Evolutionary conservation across 2,113 vertebrate genomes (phyloP), one percentile per base, ranked within the genome.

Genomic region (Rhinopomastus cyanomelas): DNA sequence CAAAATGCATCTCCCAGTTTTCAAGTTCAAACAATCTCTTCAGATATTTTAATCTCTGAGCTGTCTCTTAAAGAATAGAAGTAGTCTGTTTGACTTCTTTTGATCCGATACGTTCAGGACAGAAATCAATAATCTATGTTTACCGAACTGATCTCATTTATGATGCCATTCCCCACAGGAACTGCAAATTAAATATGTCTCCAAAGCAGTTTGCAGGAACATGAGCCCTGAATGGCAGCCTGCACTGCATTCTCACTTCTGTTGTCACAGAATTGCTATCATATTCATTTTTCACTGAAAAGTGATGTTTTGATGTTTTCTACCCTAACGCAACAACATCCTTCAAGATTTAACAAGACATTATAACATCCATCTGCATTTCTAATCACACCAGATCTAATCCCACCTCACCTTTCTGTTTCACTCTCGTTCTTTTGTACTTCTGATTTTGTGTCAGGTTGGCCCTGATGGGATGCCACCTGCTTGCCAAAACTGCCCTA

Each of bases 301-400:
- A n/a, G n/a, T n/a, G 12, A 0, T 30, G 32, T 29, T 60, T 42
- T 3, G 0, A 21, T n/a, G 7, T 9, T 66, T 72, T 67, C 3
- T 49, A 60, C 23, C 25, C 25, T 19, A 85, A 53, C 21, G 9
- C 10, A 29, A 20, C 48, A 32, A 37, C 6, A 44, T 52, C 61
- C 27, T 61, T 55, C 7, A 65, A 61, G 18, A 51, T 9, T 56
- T 66, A 51, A 4, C 10, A 66, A 56, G 42, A 32, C 2, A 21
- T 36, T 49, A 6, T 9, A n/a, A n/a, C n/a, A 48, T 79, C 44
- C 52, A 19, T 7, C 34, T 56, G 19, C 19, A 46, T 75, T 84
- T 84, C 49, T 52, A 62, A 62, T 48, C 16, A 57, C 14, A 11
- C 8, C 6, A 61, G 16, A 6, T 2, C 2, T 27, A 42, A 42